Conservation (phyloP, 2,113 vertebrate genomes). For the Oncorhynchus clarkii region DNA sequence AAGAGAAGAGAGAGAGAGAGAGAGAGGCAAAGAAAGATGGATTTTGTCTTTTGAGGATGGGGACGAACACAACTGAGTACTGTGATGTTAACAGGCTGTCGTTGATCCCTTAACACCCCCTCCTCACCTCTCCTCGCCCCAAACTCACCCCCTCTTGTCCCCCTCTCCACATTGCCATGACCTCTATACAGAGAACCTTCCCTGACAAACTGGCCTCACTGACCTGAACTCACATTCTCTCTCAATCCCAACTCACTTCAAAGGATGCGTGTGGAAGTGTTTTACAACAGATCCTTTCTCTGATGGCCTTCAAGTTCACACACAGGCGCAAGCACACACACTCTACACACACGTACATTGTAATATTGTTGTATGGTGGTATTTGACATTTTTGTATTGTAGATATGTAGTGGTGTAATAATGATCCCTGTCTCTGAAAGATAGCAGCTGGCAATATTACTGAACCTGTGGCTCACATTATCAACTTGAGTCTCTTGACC, state of each 20-base stretch:
- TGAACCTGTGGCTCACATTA: background rate
- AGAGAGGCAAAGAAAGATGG: conserved; percentile 11
- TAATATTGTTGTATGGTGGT: no score
- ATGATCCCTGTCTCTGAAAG: no score
- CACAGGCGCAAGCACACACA: conserved; percentile 20
- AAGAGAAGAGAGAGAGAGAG: no score
- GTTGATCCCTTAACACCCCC: conserved; percentile 53
- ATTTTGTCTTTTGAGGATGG: conserved; percentile 21
- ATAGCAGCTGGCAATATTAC: no score
- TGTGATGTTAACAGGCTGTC: conserved; percentile 65
- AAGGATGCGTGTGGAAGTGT: conserved; percentile 25
- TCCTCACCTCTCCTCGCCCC: background rate
- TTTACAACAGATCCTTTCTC: conserved; percentile 29
- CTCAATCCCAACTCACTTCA: conserved; percentile 53
- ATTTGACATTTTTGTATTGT: no score
- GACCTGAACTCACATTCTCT: conserved; percentile 17
- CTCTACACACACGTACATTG: background rate
- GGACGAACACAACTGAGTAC: conserved; percentile 38
- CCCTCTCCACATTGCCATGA: conserved; percentile 10
- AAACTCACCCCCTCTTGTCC: background rate
- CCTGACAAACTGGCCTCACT: conserved; percentile 40
- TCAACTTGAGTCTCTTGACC: no score
- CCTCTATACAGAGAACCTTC: conserved; percentile 13
- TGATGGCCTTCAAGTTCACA: conserved; percentile 22
- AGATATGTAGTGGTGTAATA: no score